phyloP scores from a whole-genome alignment of 2,888 invertebrate species.

The Pocota personata region DNA sequence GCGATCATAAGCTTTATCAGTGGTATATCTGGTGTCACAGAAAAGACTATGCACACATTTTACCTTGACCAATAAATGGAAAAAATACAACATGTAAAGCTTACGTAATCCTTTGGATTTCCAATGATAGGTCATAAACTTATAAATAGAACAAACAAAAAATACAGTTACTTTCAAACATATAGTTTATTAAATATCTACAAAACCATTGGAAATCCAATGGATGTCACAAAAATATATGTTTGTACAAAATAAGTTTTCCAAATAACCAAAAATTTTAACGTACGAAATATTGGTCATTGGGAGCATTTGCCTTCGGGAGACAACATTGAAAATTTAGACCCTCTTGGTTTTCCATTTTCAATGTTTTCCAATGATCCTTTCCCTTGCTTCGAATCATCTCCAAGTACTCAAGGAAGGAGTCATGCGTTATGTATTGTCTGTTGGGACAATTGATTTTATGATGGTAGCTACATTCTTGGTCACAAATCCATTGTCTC shows the following conservation, averaged over 20 bases:
- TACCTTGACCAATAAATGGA: too few species aligned
- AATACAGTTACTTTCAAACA: not conserved
- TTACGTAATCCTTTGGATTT: conserved; percentile 30
- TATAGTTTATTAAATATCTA: conserved; percentile 33
- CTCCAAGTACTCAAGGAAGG: conserved; percentile 79
- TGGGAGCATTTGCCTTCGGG: not conserved
- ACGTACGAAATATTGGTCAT: conserved; percentile 46
- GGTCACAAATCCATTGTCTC: conserved; percentile 88
- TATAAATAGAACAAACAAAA: not conserved
- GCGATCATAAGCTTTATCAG: too few species aligned
- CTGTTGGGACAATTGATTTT: conserved; percentile 78
- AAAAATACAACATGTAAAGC: not conserved
- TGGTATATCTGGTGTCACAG: too few species aligned
- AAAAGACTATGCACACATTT: too few species aligned
- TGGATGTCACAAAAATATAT: conserved; percentile 9
- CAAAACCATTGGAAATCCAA: conserved; percentile 58
- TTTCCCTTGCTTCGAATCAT: conserved; percentile 77
- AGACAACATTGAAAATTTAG: conserved; percentile 55
- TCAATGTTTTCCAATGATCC: conserved; percentile 78
- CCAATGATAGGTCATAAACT: conserved; percentile 3
- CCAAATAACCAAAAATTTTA: conserved; percentile 1
- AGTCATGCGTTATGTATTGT: conserved; percentile 77
- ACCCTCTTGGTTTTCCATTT: conserved; percentile 67
- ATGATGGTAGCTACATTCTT: conserved; percentile 80
- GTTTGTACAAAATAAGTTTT: not conserved